These are phyloP conservation scores for Dryocosmus kuriphilus DNA, from an alignment of 2,888 invertebrate species.

Conservation along the genomic window DNA sequence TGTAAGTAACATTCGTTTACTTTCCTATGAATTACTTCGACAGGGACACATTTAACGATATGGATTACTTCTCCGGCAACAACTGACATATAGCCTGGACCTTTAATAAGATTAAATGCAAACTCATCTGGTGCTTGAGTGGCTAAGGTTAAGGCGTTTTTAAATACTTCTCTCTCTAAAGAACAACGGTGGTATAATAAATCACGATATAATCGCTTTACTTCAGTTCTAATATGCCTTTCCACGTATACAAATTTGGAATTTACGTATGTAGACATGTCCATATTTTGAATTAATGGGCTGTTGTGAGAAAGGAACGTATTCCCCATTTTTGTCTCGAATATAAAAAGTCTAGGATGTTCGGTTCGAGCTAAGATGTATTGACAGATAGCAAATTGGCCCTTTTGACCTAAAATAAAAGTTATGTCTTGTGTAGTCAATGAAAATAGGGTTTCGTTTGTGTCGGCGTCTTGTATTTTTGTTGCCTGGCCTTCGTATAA, in stretches of 20 bases:
- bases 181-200: slow-evolving; percentile 59
- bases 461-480: too few relatives aligned
- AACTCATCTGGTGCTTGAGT: too few relatives aligned
- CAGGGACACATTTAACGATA: slow-evolving; percentile 61
- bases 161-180: slow-evolving; percentile 60
- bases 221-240: slow-evolving; percentile 55
- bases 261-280: slow-evolving; percentile 60
- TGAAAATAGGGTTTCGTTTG: too few relatives aligned
- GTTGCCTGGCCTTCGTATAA: too few relatives aligned
- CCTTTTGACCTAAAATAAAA: too few relatives aligned
- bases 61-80: slow-evolving; percentile 63
- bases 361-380: slow-evolving; percentile 44
- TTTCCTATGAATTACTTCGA: slow-evolving; percentile 49
- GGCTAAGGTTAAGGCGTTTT: slow-evolving; percentile 58
- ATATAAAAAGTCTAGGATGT: slow-evolving; percentile 50
- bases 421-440: too few relatives aligned
- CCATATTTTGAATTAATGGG: slow-evolving; percentile 42
- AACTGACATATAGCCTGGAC: slow-evolving; percentile 60
- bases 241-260: slow-evolving; percentile 64
- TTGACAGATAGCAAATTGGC: too few relatives aligned
- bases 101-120: slow-evolving; percentile 57
- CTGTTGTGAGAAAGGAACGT: neutral
- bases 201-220: slow-evolving; percentile 57
- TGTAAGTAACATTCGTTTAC: slow-evolving; percentile 57
- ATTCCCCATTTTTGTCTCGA: slow-evolving; percentile 17